phyloP scores from a whole-genome alignment of 1,140 invertebrate genomes.

The Drosophila orosa region DNA sequence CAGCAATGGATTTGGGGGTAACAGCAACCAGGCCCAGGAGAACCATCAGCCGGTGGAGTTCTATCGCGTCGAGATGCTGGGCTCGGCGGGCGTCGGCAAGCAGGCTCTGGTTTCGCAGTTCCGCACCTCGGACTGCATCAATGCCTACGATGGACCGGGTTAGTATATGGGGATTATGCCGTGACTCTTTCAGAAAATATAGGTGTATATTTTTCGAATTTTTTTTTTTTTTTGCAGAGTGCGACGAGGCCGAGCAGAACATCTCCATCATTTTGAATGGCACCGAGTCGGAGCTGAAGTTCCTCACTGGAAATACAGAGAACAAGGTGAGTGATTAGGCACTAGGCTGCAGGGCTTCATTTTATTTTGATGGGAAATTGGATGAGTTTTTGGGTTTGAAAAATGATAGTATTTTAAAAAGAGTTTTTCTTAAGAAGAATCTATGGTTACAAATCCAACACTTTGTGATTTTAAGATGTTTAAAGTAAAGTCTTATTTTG shows the following conservation, averaged over 20 bases:
- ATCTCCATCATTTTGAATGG: constrained; percentile 95
- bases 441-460: neutral
- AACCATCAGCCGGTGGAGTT: constrained; percentile 85
- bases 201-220: neutral
- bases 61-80: constrained; percentile 93
- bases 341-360: neutral
- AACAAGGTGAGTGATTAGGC: constrained; percentile 85
- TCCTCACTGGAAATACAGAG: constrained; percentile 85
- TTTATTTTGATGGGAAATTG: neutral
- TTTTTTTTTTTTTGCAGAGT: constrained; percentile 85
- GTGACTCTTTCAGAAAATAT: constrained; percentile 1
- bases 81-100: constrained; percentile 94
- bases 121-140: constrained; percentile 97
- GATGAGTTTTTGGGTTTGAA: neutral
- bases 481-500: no score
- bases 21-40: constrained; percentile 43
- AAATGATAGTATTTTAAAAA: no score
- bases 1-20: constrained; percentile 84
- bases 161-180: constrained; percentile 51
- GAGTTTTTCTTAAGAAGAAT: neutral
- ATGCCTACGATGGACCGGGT: constrained; percentile 94
- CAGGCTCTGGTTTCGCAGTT: constrained; percentile 96
- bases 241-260: constrained; percentile 89
- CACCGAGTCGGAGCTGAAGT: constrained; percentile 94
- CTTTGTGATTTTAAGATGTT: no score